A percentile compares a stretch with the other conserved stretches of the same genome.
Evolutionary conservation across 2,113 vertebrate genomes (phyloP).

Genomic region (Calonectris borealis): DNA sequence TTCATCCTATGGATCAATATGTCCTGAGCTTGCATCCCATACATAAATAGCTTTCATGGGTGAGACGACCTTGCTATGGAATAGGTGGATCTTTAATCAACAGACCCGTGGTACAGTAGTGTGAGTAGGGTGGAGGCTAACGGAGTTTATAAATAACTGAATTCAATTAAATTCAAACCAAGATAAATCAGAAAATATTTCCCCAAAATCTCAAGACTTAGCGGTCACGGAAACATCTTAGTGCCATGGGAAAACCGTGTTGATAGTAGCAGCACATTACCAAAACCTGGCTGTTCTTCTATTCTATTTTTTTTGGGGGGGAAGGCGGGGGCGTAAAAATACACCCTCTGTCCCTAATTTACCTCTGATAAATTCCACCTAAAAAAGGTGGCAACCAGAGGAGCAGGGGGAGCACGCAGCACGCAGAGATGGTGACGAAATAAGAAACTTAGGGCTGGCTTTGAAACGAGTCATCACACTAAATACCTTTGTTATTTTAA

Average conservation of each 20-base stretch:
- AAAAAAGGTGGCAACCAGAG: neutral
- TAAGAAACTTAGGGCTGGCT: neutral
- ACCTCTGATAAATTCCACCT: neutral
- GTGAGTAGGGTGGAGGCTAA: neutral
- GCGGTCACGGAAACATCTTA: neutral
- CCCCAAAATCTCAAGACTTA: neutral
- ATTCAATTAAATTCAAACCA: neutral
- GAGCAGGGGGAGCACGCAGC: neutral
- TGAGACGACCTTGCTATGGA: constrained; percentile 30
- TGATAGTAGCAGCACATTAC: neutral
- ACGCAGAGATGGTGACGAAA: neutral
- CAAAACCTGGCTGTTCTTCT: neutral
- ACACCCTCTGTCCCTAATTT: neutral
- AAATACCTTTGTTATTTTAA: neutral
- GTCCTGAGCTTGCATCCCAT: constrained; percentile 48
- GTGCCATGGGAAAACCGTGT: neutral
- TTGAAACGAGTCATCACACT: neutral
- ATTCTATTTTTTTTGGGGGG: neutral
- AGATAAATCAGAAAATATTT: neutral
- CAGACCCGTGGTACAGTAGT: neutral
- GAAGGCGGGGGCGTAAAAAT: neutral
- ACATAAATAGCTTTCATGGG: constrained; percentile 49
- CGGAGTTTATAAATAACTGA: constrained; percentile 11
- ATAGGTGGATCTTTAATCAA: constrained; percentile 24
- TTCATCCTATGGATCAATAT: constrained; percentile 54